phyloP scores from a whole-genome alignment of 2,113 vertebrate species.

The Hydrolagus affinis region DNA sequence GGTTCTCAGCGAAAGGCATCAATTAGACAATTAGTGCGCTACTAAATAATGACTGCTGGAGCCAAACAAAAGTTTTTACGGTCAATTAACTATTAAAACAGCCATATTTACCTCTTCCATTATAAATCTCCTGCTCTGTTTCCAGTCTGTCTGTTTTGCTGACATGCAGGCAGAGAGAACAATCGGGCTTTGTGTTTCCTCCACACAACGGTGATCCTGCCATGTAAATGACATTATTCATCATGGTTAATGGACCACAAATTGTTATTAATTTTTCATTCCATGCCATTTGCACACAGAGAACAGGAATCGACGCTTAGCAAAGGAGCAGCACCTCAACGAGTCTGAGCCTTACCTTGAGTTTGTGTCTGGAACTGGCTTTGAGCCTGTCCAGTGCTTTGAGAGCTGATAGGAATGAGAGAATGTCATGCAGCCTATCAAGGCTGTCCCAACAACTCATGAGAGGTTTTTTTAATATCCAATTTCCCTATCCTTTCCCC shows the following conservation, averaged over 20 bases:
- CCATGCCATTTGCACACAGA: neutral
- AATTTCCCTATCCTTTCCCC: no score
- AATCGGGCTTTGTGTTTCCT: neutral
- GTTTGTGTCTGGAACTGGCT: no score
- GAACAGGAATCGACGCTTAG: neutral
- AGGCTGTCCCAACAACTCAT: no score
- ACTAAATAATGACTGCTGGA: neutral
- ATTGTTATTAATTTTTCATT: constrained; percentile 11
- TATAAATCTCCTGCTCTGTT: neutral
- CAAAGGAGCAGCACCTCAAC: neutral
- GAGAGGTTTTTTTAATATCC: no score
- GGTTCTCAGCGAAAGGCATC: neutral
- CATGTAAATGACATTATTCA: constrained; percentile 8
- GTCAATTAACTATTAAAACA: neutral
- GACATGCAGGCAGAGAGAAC: neutral
- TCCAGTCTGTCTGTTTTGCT: neutral
- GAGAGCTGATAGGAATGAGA: neutral
- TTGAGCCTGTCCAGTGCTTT: neutral
- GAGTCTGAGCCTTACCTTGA: neutral
- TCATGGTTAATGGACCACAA: neutral
- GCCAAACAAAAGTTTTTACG: neutral
- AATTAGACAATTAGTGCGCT: neutral
- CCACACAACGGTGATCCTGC: neutral
- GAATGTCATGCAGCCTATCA: no score
- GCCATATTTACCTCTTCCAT: neutral